Evolutionary conservation across 2,797 vertebrate species (phyloP).

Genomic region (Apogon hyalosoma): DNA sequence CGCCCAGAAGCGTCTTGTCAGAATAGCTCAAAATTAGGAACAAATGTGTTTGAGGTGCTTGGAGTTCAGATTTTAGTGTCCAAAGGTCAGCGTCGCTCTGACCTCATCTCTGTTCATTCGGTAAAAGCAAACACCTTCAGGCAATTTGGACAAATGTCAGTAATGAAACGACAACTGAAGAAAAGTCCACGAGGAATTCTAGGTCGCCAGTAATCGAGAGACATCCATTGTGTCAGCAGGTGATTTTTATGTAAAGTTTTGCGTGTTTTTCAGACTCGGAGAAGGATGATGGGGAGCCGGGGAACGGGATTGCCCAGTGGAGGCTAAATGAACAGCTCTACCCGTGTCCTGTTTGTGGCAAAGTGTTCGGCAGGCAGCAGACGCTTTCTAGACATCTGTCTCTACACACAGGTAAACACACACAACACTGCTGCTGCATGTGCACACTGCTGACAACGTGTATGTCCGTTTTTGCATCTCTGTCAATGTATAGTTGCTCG

Average conservation of each 20-base stretch:
- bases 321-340: constrained; percentile 95
- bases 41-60: no score
- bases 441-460: background rate
- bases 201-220: no score
- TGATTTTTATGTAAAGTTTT: background rate
- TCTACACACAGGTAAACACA: constrained; percentile 93
- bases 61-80: no score
- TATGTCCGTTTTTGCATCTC: background rate
- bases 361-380: constrained; percentile 98
- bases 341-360: constrained; percentile 95
- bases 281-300: constrained; percentile 89
- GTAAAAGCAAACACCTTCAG: no score
- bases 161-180: no score
- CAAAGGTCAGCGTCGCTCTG: no score
- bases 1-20: no score
- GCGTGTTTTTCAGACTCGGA: constrained; percentile 87
- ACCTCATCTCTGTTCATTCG: no score
- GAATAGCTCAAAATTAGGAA: no score
- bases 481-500: constrained; percentile 15
- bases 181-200: no score
- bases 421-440: background rate
- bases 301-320: constrained; percentile 92
- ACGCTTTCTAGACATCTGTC: constrained; percentile 97
- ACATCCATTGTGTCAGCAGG: no score
- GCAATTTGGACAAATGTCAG: no score